Conservation (phyloP, 2,888 invertebrate species). For the Anaspis maculata region DNA sequence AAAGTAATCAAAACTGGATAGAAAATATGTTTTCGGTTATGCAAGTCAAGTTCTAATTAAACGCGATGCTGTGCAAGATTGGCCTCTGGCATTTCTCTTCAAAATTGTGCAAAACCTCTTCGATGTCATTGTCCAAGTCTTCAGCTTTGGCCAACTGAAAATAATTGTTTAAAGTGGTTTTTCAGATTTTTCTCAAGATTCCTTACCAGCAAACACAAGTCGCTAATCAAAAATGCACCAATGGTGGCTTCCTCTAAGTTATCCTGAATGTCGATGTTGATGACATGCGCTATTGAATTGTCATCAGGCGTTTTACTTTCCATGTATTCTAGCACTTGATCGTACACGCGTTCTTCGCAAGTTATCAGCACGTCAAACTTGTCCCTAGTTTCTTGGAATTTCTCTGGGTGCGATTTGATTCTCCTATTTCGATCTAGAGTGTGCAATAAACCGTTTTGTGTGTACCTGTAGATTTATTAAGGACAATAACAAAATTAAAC, state of each 20-base stretch:
- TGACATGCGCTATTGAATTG: slow-evolving; percentile 88
- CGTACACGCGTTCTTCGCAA: slow-evolving; percentile 97
- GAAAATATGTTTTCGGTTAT: too few species aligned
- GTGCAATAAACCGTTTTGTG: slow-evolving; percentile 95
- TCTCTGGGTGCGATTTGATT: slow-evolving; percentile 89
- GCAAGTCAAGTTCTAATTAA: too few species aligned
- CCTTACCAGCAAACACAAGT: slow-evolving; percentile 70
- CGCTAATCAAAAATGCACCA: slow-evolving; percentile 95
- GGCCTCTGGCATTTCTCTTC: slow-evolving; percentile 80
- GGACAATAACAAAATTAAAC: background rate
- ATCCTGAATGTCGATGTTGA: slow-evolving; percentile 98
- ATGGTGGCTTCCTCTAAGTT: slow-evolving; percentile 99
- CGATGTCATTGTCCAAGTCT: slow-evolving; percentile 95
- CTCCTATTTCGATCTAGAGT: slow-evolving; percentile 96
- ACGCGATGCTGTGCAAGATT: slow-evolving; percentile 88
- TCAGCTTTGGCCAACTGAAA: slow-evolving; percentile 66
- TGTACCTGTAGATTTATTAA: too few species aligned
- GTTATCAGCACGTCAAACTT: slow-evolving; percentile 94
- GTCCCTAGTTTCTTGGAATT: slow-evolving; percentile 83
- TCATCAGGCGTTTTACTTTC: slow-evolving; percentile 69
- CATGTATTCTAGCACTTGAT: slow-evolving; percentile 93
- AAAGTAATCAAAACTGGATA: too few species aligned
- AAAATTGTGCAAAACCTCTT: slow-evolving; percentile 90
- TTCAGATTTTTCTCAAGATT: background rate
- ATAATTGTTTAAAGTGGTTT: too few species aligned